Evolutionary conservation across 2,797 vertebrate genomes (phyloP).

Genomic region (Nannoperca australis): DNA sequence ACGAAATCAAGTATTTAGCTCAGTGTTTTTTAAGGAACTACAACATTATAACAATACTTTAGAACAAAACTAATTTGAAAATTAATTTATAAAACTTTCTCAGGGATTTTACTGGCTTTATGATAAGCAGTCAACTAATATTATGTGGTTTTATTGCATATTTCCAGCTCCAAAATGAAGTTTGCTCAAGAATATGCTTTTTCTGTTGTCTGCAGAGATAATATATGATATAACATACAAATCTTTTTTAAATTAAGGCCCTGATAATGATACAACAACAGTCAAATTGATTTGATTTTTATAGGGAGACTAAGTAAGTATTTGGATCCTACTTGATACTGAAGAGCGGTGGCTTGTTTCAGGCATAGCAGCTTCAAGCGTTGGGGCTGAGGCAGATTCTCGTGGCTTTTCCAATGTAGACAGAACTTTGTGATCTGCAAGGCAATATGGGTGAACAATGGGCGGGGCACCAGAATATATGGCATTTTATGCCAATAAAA

Average conservation of each 20-base stretch:
- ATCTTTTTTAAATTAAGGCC: not conserved
- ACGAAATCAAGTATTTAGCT: slow-evolving; percentile 19
- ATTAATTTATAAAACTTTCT: not conserved
- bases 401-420: slow-evolving; percentile 95
- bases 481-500: slow-evolving; percentile 40
- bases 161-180: slow-evolving; percentile 9
- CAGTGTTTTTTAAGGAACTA: slow-evolving; percentile 11
- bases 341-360: slow-evolving; percentile 97
- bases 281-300: slow-evolving; percentile 17
- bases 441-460: slow-evolving; percentile 71
- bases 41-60: slow-evolving; percentile 10
- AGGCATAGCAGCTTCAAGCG: slow-evolving; percentile 92
- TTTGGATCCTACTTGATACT: slow-evolving; percentile 91
- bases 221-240: not conserved
- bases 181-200: not conserved
- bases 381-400: slow-evolving; percentile 96
- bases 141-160: slow-evolving; percentile 29
- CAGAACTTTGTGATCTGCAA: slow-evolving; percentile 93
- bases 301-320: slow-evolving; percentile 40
- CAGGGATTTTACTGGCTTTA: slow-evolving; percentile 5
- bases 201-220: not conserved
- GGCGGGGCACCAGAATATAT: slow-evolving; percentile 49
- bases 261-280: slow-evolving; percentile 22
- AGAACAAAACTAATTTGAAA: slow-evolving; percentile 20
- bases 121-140: not conserved